phyloP scores from a whole-genome alignment of 2,888 invertebrate genomes.

The Eupithecia dodoneata region DNA sequence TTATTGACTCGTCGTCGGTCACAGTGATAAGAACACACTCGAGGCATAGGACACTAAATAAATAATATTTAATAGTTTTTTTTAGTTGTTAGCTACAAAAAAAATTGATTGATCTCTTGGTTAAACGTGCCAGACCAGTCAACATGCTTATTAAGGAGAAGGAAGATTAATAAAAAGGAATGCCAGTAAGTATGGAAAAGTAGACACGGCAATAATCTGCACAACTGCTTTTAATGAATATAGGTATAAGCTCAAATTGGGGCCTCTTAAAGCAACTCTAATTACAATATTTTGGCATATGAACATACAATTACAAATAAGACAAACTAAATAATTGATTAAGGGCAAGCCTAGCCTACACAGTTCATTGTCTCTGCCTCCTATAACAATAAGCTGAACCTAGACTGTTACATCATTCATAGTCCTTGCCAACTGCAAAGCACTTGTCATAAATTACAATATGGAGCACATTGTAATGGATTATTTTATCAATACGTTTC shows the following conservation, averaged over 20 bases:
- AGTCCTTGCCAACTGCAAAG: conserved; percentile 25
- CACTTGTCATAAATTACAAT: conserved; percentile 19
- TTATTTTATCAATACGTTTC: conserved; percentile 4
- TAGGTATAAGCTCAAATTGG: not conserved
- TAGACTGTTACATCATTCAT: conserved; percentile 25
- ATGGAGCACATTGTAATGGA: conserved; percentile 1
- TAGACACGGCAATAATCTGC: not conserved
- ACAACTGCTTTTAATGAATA: not conserved
- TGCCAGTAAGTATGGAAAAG: not conserved
- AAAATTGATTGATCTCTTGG: not conserved
- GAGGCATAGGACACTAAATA: not conserved
- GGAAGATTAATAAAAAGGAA: not conserved
- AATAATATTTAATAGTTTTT: not conserved
- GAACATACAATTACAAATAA: not conserved
- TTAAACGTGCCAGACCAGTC: not conserved
- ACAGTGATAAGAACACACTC: conserved; percentile 20
- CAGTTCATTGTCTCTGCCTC: not conserved
- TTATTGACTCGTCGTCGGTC: conserved; percentile 30
- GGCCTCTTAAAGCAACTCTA: not conserved
- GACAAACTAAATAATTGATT: not conserved
- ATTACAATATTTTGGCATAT: not conserved
- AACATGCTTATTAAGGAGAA: not conserved
- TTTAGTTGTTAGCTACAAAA: not conserved
- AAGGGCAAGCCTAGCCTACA: not conserved
- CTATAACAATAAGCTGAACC: not conserved